Evolutionary conservation across 2,113 vertebrate genomes (phyloP), one percentile per base, ranked within the genome.

Genomic region (Alaudala cheleensis): DNA sequence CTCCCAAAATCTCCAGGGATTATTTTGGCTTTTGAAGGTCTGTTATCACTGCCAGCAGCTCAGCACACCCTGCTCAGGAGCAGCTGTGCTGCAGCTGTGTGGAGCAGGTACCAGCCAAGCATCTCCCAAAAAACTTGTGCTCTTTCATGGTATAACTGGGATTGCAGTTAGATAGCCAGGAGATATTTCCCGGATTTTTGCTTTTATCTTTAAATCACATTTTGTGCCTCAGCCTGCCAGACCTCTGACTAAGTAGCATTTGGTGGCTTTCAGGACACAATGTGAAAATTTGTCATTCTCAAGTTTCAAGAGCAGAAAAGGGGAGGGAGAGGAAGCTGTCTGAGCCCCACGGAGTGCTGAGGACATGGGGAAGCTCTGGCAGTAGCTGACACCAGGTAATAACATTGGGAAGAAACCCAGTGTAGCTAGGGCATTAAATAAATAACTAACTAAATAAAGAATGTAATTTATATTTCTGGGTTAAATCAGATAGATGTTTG

Each of bases 1-100:
- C 17, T 14, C 16, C 14, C 1, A 0, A 81, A 65, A 62, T 66
- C n/a, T 26, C 26, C 37, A 57, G 23, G 10, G 23, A 6, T 24
- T 70, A 24, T 29, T 90, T 92, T 74, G 79, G 42, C 24, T 44
- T 81, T 61, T 28, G 14, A 49, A 49, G 1, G 3, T 44, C 23
- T 42, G 3, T 29, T 13, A 25, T 33, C 19, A 5, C 28, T 65
- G 34, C 25, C 33, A 69, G 57, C 9, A 26, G 10, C 34, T 66
- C 7, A 4, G 31, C 0, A 0, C 10, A 23, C 28, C 29, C 49
- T 44, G 56, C 23, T 40, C 25, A 65, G 23, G 29, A 1, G 3
- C 40, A 74, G 39, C 34, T 5, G 7, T 15, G 50, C 29, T 1
- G 3, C 40, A 74, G 39, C 34, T 5, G 7, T 15, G 50, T 33